Base-by-base conservation (phyloP, 2,113 vertebrate genomes). In the Arenaria interpres region DNA sequence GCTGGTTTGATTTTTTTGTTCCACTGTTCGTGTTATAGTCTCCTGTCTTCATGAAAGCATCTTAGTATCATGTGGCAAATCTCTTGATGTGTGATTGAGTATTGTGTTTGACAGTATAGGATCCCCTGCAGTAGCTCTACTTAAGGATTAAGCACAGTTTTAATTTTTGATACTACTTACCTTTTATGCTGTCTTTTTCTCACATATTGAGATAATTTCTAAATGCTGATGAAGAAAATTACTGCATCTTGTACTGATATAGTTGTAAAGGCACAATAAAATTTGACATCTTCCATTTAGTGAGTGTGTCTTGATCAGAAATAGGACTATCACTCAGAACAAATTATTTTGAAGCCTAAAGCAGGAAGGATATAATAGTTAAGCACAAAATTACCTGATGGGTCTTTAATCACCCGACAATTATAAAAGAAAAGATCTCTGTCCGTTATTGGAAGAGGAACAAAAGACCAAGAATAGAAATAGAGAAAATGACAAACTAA, bases 291-390 rank as follows among this genome's bases (percentile, higher is more conserved):
- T 91, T 87, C 81, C 77, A 89, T 84, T 92, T 94, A 75, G 74
- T 18, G 19, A 76, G 33, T 57, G 43, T 89, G 53, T 69, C 84
- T 89, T 79, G 85, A 96, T 95, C 93, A 95, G 89, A 94, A 95
- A 93, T 79, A 73, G 79, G 71, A 53, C 79, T 86, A 54, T 89
- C 91, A 90, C 84, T 96, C 87, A 85, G 93, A 96, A 75, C 53
- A 88, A 96, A 96, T 91, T 85, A 82, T 96, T 94, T 79, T 91
- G 93, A 94, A 95, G 62, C 73, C 73, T 94, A 85, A 89, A 95
- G 87, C 81, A 91, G 81, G 35, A 85, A 81, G 69, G 39, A 37
- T 89, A 32, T 89, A 79, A 91, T 82, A 91, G 85, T 90, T 90
- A 90, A 82, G 82, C 30, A 45, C 43, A 88, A 82, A 94, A 94